Conservation (phyloP, 2,888 invertebrate genomes). For the Onthophagus sagittarius region DNA sequence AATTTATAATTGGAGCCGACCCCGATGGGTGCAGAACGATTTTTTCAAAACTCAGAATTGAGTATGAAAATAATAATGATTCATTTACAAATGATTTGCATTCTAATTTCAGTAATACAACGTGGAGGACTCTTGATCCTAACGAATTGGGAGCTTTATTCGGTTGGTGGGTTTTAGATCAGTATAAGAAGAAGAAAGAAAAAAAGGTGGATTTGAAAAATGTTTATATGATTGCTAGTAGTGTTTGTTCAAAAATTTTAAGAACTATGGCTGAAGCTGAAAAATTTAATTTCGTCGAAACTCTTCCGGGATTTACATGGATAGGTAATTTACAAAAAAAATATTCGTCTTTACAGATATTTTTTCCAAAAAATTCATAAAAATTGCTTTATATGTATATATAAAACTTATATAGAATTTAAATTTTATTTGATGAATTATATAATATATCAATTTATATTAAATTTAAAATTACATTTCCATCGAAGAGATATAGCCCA, state of each 20-base stretch:
- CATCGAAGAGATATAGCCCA: too few species aligned
- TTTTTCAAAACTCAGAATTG: background rate
- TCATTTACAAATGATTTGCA: background rate
- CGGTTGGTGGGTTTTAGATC: slow-evolving; percentile 87
- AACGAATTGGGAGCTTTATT: slow-evolving; percentile 93
- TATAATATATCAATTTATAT: too few species aligned
- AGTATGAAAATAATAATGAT: background rate
- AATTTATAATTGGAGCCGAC: background rate
- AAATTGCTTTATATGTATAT: too few species aligned
- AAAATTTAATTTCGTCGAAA: slow-evolving; percentile 78
- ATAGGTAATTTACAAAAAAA: slow-evolving; percentile 65
- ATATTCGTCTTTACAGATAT: too few species aligned
- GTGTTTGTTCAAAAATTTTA: slow-evolving; percentile 95
- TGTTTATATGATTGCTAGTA: slow-evolving; percentile 84
- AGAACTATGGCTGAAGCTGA: slow-evolving; percentile 73
- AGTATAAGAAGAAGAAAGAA: slow-evolving; percentile 45
- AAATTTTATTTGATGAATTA: too few species aligned
- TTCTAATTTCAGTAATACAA: slow-evolving; percentile 49
- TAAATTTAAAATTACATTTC: too few species aligned
- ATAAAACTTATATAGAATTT: too few species aligned
- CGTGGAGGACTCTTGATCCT: slow-evolving; percentile 89
- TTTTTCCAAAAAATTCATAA: too few species aligned
- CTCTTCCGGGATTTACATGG: slow-evolving; percentile 99
- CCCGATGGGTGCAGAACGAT: background rate
- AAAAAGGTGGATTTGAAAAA: slow-evolving; percentile 48